Evolutionary conservation across 1,140 invertebrate species (phyloP), one percentile per base, ranked within the genome.

Genomic region (Phymastichus coffea): DNA sequence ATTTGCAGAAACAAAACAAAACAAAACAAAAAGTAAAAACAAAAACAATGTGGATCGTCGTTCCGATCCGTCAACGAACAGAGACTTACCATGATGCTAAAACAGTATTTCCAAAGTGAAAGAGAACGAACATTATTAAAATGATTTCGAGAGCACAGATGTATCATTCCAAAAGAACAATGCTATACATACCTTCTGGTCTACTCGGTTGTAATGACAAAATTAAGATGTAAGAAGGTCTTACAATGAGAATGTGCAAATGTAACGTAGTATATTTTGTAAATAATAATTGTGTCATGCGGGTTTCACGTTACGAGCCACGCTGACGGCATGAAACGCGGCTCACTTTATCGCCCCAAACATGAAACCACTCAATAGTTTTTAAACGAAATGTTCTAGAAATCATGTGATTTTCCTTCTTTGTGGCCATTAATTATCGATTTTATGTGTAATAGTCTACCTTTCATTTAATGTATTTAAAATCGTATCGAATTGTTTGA

Each of bases 241-340:
- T 52, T 51, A 51, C 17, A 4, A 43, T 37, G 33, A 4, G 6
- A 51, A 14, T 25, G 17, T 33, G 46, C 20, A 58, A 33, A 52
- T n/a, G 46, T 15, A 58, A 52, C 37, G 14, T 51, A 51, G 46
- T 49, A 43, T 57, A 52, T 58, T 59, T 59, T 59, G 40, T 58
- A 58, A 59, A 59, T 59, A 59, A 37, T 20, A 44, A n/a, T 37
- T n/a, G n/a, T n/a, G 12, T n/a, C n/a, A 7, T 23, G 40, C 46
- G 41, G 15, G 15, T 28, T n/a, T 1, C 8, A 17, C 19, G 4
- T 30, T 10, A 1, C 6, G n/a, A 14, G 48, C 20, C 23, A n/a
- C 15, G n/a, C 14, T n/a, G 14, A 15, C 15, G 23, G 14, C 22
- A 41, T 59, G 17, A 46, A 25, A 59, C 40, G 22, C n/a, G 33